phyloP scores from a whole-genome alignment of 2,888 invertebrate species.

The Pheosia tremula region DNA sequence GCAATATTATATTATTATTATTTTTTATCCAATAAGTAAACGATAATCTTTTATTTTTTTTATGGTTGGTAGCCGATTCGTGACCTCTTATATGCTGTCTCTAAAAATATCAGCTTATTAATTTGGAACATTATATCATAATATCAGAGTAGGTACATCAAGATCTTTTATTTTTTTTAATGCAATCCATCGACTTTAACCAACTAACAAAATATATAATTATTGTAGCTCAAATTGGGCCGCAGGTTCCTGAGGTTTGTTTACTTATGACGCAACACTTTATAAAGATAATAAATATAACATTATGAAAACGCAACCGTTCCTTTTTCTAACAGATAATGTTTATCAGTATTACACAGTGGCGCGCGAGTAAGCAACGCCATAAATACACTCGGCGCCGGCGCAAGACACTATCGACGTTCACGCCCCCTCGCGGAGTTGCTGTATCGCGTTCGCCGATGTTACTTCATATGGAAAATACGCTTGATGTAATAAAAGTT shows the following conservation, averaged over 20 bases:
- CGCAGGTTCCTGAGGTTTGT: background rate
- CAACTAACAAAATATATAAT: background rate
- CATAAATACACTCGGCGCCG: slow-evolving; percentile 57
- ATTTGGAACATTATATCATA: too few relatives aligned
- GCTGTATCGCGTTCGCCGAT: slow-evolving; percentile 30
- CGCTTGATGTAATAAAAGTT: slow-evolving; percentile 14
- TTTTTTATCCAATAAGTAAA: too few relatives aligned
- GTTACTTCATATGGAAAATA: slow-evolving; percentile 41
- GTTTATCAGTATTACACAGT: slow-evolving; percentile 58
- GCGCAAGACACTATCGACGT: slow-evolving; percentile 47
- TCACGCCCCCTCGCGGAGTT: slow-evolving; percentile 44
- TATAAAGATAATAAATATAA: slow-evolving; percentile 10
- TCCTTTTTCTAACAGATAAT: slow-evolving; percentile 52
- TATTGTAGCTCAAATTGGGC: background rate
- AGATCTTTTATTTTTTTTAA: too few relatives aligned
- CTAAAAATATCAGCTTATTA: background rate
- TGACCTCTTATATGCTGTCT: too few relatives aligned
- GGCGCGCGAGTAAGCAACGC: slow-evolving; percentile 49
- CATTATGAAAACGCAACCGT: slow-evolving; percentile 27
- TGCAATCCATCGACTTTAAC: too few relatives aligned
- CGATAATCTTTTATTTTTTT: too few relatives aligned
- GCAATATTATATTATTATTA: too few relatives aligned
- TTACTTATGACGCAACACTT: background rate
- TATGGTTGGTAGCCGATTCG: too few relatives aligned
- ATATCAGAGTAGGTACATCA: too few relatives aligned